phyloP scores from a whole-genome alignment of 2,888 invertebrate genomes.

The Lasioglossum pauxillum region DNA sequence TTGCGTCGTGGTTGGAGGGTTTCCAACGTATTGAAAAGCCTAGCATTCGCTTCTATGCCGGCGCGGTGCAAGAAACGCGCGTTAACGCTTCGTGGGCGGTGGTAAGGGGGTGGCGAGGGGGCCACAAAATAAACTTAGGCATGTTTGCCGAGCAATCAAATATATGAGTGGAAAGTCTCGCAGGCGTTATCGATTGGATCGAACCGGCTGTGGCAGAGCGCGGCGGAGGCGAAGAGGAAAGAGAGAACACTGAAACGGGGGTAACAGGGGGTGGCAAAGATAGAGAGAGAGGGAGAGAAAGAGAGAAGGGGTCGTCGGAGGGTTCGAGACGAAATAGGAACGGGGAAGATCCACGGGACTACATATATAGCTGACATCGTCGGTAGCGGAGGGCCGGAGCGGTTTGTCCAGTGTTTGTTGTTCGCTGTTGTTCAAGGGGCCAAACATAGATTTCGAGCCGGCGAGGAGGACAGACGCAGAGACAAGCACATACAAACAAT shows the following conservation, averaged over 20 bases:
- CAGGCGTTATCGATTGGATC: constrained; percentile 79
- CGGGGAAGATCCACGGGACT: constrained; percentile 67
- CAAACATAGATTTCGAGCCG: constrained; percentile 79
- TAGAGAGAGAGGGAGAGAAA: not conserved
- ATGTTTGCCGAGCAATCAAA: constrained; percentile 84
- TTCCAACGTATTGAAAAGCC: constrained; percentile 42
- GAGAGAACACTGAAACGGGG: constrained; percentile 43
- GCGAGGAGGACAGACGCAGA: constrained; percentile 54
- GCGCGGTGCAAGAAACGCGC: constrained; percentile 28
- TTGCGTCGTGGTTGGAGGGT: constrained; percentile 6
- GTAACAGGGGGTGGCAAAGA: not conserved
- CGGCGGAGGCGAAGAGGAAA: constrained; percentile 58
- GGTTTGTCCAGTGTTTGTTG: constrained; percentile 79
- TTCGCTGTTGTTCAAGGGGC: constrained; percentile 77
- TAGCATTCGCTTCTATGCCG: constrained; percentile 4
- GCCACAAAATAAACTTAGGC: constrained; percentile 81
- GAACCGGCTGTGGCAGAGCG: constrained; percentile 62
- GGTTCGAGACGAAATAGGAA: constrained; percentile 61
- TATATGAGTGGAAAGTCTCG: constrained; percentile 83
- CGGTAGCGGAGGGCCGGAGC: constrained; percentile 63
- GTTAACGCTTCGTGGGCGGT: constrained; percentile 37
- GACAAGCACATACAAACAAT: not conserved
- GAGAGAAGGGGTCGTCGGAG: constrained; percentile 48
- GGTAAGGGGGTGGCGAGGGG: constrained; percentile 40
- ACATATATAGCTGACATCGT: constrained; percentile 64